phyloP scores from a whole-genome alignment of 2,797 vertebrate genomes.

The Gastrophryne carolinensis region DNA sequence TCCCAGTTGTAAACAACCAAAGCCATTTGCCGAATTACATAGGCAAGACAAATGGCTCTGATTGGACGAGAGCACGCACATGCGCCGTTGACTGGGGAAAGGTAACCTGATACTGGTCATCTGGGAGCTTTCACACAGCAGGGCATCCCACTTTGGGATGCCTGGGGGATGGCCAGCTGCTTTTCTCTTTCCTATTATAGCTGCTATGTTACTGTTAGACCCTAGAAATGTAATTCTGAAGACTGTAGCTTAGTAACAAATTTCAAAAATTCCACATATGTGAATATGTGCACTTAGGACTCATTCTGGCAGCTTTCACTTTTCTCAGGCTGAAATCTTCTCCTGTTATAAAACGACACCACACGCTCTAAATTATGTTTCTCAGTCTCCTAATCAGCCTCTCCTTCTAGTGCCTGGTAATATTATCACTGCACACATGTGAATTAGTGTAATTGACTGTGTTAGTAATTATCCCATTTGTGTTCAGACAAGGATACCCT shows the following conservation, averaged over 20 bases:
- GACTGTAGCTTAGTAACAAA: neutral
- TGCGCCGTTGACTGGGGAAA: no score
- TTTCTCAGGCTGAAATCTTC: neutral
- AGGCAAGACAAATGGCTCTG: no score
- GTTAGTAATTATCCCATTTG: conserved; percentile 41
- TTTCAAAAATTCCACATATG: neutral
- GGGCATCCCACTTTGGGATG: no score
- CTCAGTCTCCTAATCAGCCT: conserved; percentile 28
- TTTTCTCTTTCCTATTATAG: no score
- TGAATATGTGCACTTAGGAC: neutral
- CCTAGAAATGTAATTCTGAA: neutral
- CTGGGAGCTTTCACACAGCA: no score
- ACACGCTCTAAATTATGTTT: conserved; percentile 31
- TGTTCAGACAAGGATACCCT: conserved; percentile 30
- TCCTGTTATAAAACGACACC: neutral
- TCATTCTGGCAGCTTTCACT: neutral
- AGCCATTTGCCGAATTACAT: no score
- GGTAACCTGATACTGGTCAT: no score
- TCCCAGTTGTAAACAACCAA: no score
- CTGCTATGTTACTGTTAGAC: no score
- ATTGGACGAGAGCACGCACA: no score
- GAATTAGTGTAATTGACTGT: conserved; percentile 42
- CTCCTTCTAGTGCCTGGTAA: conserved; percentile 14
- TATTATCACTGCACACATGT: conserved; percentile 18
- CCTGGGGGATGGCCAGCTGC: no score